A percentile compares a stretch with the other conserved stretches of the same genome.
These are phyloP conservation scores for Isaurus tuberculatus DNA, from an alignment of 92 coral and sea anemone species.

Conservation along the genomic window DNA sequence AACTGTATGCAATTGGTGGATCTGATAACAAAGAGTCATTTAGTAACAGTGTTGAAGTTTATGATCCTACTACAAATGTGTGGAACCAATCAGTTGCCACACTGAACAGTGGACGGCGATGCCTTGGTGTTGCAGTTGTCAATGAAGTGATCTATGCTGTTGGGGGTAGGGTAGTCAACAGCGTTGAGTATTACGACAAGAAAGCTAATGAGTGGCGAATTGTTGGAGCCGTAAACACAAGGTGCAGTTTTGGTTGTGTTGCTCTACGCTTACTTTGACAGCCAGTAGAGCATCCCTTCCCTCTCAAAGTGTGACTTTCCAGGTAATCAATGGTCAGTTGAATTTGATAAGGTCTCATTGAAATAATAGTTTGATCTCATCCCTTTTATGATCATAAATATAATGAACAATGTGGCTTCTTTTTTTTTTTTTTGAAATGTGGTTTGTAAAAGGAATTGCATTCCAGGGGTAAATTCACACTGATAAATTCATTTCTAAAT, in stretches of 20 bases:
- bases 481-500: no score
- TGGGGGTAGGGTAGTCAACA: slow-evolving; percentile 96
- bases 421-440: no score
- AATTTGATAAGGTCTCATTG: no score
- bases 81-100: slow-evolving; percentile 95
- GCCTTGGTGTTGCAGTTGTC: slow-evolving; percentile 98
- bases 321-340: neutral
- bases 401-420: no score
- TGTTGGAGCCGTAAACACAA: slow-evolving; percentile 95
- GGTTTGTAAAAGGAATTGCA: no score
- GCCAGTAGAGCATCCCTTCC: neutral
- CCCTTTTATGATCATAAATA: no score
- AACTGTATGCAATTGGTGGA: slow-evolving; percentile 96
- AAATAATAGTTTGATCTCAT: no score
- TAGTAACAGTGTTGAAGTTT: slow-evolving; percentile 96
- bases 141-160: slow-evolving; percentile 97
- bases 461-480: no score
- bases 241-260: slow-evolving; percentile 99
- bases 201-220: slow-evolving; percentile 90
- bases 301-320: neutral
- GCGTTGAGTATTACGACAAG: slow-evolving; percentile 95
- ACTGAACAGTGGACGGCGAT: slow-evolving; percentile 98
- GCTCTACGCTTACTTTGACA: slow-evolving; percentile 82
- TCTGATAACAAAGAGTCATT: slow-evolving; percentile 90
- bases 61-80: slow-evolving; percentile 68